Conservation (phyloP, 2,113 vertebrate genomes). For the Conger conger region DNA sequence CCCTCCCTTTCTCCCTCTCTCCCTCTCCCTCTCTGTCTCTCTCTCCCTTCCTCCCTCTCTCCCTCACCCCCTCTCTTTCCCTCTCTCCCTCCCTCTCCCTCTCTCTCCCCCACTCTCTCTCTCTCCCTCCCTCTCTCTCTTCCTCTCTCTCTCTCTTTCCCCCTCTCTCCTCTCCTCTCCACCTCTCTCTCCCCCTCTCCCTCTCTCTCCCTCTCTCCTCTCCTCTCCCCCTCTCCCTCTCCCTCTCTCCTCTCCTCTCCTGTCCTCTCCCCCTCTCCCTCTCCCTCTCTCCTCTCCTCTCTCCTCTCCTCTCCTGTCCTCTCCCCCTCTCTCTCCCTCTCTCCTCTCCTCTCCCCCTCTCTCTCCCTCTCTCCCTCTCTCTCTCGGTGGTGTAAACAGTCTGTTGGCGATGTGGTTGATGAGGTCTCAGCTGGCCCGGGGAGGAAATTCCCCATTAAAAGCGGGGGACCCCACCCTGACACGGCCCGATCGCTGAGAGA, state of each 20-base stretch:
- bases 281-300: not conserved
- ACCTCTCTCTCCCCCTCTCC: too few species aligned
- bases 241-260: too few species aligned
- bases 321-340: not conserved
- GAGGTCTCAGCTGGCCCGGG: not conserved
- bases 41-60: not conserved
- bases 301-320: not conserved
- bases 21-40: too few species aligned
- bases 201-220: not conserved
- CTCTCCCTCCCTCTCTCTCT: not conserved
- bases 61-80: not conserved
- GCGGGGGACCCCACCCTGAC: conserved; percentile 17
- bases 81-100: conserved; percentile 2
- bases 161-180: not conserved
- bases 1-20: conserved; percentile 4
- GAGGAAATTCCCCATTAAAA: conserved; percentile 31
- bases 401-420: conserved; percentile 1
- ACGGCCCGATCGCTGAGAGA: not conserved
- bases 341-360: not conserved
- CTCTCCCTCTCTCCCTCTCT: not conserved
- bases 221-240: too few species aligned
- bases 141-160: not conserved
- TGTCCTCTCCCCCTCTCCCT: not conserved
- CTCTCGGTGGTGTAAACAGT: conserved; percentile 17
- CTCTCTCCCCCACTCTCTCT: not conserved